These are phyloP conservation scores for Frankliniella intonsa DNA, from an alignment of 2,888 invertebrate species.

Conservation along the genomic window DNA sequence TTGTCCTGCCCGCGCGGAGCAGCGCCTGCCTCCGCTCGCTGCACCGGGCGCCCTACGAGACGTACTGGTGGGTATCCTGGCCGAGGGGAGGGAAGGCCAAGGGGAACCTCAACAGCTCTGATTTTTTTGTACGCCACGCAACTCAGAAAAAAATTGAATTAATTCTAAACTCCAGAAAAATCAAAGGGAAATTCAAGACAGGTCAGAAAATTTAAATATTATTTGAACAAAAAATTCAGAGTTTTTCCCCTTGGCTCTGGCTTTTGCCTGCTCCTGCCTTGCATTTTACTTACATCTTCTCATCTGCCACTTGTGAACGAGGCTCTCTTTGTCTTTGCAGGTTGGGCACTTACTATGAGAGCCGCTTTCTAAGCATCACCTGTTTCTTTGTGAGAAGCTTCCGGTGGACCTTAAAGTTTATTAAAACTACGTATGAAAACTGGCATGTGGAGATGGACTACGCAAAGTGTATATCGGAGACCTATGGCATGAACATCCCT, in stretches of 20 bases:
- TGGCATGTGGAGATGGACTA: slow-evolving; percentile 11
- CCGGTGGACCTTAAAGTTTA: not conserved
- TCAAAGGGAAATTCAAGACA: not conserved
- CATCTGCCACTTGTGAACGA: too few relatives aligned
- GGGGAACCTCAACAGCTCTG: too few relatives aligned
- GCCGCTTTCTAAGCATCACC: not conserved
- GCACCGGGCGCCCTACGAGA: not conserved
- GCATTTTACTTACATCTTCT: too few relatives aligned
- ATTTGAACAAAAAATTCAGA: not conserved
- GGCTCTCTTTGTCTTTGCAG: not conserved
- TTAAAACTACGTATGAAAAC: not conserved
- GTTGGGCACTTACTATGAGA: slow-evolving; percentile 1
- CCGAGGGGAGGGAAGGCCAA: too few relatives aligned
- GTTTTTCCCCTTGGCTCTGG: too few relatives aligned
- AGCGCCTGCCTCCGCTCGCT: not conserved
- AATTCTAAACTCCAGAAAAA: too few relatives aligned
- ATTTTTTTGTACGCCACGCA: too few relatives aligned
- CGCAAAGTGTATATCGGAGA: not conserved
- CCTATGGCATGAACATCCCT: not conserved
- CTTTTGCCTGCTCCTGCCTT: too few relatives aligned
- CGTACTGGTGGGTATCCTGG: not conserved
- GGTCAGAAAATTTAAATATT: too few relatives aligned
- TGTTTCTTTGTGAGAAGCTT: not conserved
- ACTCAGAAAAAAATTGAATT: too few relatives aligned
- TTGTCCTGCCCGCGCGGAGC: not conserved